These are phyloP conservation scores for Stenurella melanura DNA, from an alignment of 2,888 invertebrate species.

Conservation along the genomic window DNA sequence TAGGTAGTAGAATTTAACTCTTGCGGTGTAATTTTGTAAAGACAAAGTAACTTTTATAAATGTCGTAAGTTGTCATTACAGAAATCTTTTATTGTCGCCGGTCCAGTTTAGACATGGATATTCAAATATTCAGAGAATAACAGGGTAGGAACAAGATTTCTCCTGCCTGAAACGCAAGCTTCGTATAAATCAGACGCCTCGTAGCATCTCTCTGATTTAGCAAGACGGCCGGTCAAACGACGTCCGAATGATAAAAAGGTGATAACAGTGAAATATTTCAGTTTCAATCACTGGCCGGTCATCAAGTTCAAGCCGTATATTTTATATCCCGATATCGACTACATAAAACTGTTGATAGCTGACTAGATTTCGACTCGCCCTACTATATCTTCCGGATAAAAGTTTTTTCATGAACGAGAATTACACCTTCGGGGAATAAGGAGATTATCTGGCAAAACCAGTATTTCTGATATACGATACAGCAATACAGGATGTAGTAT, in stretches of 20 bases:
- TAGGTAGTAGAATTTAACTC: constrained; percentile 25
- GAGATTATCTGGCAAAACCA: constrained; percentile 14
- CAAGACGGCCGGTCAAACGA: constrained; percentile 59
- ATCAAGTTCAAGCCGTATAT: constrained; percentile 36
- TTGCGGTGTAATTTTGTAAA: constrained; percentile 14
- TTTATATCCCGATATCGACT: constrained; percentile 39
- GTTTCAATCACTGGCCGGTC: constrained; percentile 45
- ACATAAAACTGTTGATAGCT: constrained; percentile 36
- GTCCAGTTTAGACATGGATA: constrained; percentile 48
- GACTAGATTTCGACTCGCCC: constrained; percentile 4
- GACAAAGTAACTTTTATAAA: constrained; percentile 40
- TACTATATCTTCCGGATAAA: constrained; percentile 15
- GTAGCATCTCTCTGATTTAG: constrained; percentile 51
- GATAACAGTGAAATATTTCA: constrained; percentile 63
- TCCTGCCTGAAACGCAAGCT: constrained; percentile 63
- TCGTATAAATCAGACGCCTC: constrained; percentile 59
- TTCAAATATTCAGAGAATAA: constrained; percentile 60
- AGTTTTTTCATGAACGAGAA: constrained; percentile 23
- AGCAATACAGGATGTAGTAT: background rate
- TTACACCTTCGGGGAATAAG: constrained; percentile 28
- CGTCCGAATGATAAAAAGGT: constrained; percentile 64
- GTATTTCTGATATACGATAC: constrained; percentile 8
- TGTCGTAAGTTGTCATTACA: constrained; percentile 36
- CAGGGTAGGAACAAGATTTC: constrained; percentile 58
- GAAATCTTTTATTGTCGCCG: constrained; percentile 28